Base-by-base conservation (phyloP, 2,888 invertebrate species). In the Ormyrus pomaceus region DNA sequence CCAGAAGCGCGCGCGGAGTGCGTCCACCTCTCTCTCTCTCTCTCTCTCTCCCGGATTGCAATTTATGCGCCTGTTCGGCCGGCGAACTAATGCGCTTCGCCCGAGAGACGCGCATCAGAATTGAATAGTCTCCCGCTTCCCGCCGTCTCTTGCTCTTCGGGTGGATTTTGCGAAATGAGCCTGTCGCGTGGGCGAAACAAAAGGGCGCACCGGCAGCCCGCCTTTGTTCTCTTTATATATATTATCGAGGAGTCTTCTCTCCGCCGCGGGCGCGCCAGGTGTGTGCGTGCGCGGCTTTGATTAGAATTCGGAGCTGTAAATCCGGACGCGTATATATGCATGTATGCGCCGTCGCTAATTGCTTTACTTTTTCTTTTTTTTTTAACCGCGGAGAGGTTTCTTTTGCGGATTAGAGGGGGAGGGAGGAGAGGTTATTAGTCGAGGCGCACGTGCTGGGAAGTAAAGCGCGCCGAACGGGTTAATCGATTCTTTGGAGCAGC, bases 111-210 rank as follows among this genome's bases (percentile, higher is more conserved):
- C 50, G 53, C 51, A 72, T 78, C 61, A 48, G 68, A 77, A 82
- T 79, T 73, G 77, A 73, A 65, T 64, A 69, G 55, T 62, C 62
- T 62, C 62, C 46, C 55, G 13, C 69, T 72, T 51, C 45, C 34
- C 58, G 46, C 64, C 61, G 34, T 76, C 66, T 76, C 66, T 64
- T 11, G 50, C 62, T 69, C 55, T 53, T 50, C 51, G 13, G 53
- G 51, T 61, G 9, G 70, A 69, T 83, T 77, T 76, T 74, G 56
- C 82, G 74, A 82, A 82, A 80, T 59, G 80, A 75, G 61, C 78
- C 78, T 64, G 68, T 76, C 76, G 78, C 77, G 80, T 76, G 77
- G 77, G 80, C 80, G 73, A 77, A 58, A 77, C 80, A 77, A 81
- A 77, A 77, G 80, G 53, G 73, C 76, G 69, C 76, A 68, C 80